A percentile compares a stretch with the other conserved stretches of the same genome.
Evolutionary conservation across 1,140 invertebrate genomes (phyloP).

Genomic region (Drosophila dunni): DNA sequence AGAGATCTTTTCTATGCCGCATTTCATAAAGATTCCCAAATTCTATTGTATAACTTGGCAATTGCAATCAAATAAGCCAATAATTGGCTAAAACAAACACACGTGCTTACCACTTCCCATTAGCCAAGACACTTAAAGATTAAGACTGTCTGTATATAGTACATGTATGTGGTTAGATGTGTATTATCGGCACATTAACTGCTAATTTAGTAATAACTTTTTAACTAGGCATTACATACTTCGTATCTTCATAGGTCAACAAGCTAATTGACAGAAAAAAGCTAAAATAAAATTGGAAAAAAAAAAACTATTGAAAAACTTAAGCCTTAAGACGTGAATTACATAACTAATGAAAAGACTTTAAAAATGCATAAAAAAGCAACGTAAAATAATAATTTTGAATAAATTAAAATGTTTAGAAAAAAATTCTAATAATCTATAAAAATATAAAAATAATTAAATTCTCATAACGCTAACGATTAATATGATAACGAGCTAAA

Average conservation of each 20-base stretch:
- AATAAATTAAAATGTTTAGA: conserved; percentile 3
- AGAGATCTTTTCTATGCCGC: neutral
- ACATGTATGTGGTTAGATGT: neutral
- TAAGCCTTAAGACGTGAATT: conserved; percentile 1
- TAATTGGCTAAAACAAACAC: conserved; percentile 1
- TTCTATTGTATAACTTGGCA: neutral
- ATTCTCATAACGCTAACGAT: conserved; percentile 6
- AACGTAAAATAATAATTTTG: neutral
- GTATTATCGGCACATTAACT: conserved; percentile 17
- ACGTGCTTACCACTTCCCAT: neutral
- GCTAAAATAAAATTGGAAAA: neutral
- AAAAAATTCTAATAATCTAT: conserved; percentile 6
- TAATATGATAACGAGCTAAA: neutral
- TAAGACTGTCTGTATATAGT: neutral
- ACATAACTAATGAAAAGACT: conserved; percentile 9
- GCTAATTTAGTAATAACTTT: conserved; percentile 27
- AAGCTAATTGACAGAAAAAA: conserved; percentile 27
- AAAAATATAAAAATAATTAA: neutral
- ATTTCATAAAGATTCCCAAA: neutral
- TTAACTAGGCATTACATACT: conserved; percentile 19
- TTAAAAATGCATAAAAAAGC: conserved; percentile 4
- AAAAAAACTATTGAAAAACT: conserved; percentile 1
- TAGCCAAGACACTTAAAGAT: conserved; percentile 9
- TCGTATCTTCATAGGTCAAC: conserved; percentile 21
- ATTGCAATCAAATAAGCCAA: neutral